Base-by-base conservation (phyloP, 2,888 invertebrate genomes). In the Drosophila emarginata region DNA sequence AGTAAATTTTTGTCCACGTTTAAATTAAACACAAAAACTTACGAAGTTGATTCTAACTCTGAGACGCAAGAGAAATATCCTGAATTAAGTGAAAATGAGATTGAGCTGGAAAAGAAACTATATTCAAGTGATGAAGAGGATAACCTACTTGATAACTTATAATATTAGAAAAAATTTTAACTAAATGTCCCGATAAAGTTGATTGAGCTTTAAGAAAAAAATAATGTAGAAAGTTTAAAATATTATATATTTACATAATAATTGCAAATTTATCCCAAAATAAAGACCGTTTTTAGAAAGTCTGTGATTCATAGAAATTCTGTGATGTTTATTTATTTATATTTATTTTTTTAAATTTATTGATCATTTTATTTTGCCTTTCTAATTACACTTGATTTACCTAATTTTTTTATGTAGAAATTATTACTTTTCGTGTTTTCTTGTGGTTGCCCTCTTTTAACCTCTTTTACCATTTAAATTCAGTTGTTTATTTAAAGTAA, bases 51-150 rank as follows among this genome's bases (percentile, higher is more conserved):
- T 5, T 15, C 61, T 0, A 77, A 80, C 2, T 88, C 76, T 37
- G 89, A 89, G 5, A 88, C 85, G 3, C 85, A 87, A 18, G 77
- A 32, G 69, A 69, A 3, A 72, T 89, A 26, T 23, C 70, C 76
- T 1, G 78, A 87, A 4, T 9, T 78, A 11, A 54, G 32, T 14
- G 50, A 26, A 11, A 51, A 64, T 23, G 61, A 78, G 26, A 51
- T 45, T 18, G 72, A 81, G 39, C 58, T 81, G 40, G 85, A 84
- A 7, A 56, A 28, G 0, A 68, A 66, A 18, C 18, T 86, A 23
- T 45, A 32, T 69, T 26, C 76, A 11, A 32, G 71, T 64, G 40
- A 54, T 1, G 63, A 63, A 4, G 64, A 53, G 3, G 87, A 86
- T 28, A 67, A 80, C 26, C 80, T 79, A 23, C 1, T 15, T 67